Evolutionary conservation across 1,140 invertebrate genomes (phyloP).

Genomic region (Meloidogyne floridensis): DNA sequence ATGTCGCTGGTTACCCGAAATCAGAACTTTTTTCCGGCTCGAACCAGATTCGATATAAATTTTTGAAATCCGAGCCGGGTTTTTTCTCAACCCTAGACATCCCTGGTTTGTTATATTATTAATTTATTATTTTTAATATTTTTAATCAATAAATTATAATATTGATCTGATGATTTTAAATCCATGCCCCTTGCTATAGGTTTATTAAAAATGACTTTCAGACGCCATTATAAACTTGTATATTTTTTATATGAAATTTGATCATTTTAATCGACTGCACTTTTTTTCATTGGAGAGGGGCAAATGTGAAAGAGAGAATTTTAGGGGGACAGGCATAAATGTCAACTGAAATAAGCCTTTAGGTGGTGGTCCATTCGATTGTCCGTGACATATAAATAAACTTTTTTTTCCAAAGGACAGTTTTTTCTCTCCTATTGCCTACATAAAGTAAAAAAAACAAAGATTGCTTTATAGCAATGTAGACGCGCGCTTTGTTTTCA

Average conservation of each 20-base stretch:
- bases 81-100: too few species aligned
- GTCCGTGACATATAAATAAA: background rate
- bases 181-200: background rate
- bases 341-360: background rate
- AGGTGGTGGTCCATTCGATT: background rate
- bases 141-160: background rate
- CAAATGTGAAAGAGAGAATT: background rate
- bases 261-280: background rate
- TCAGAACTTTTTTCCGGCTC: too few species aligned
- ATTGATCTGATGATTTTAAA: background rate
- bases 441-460: background rate
- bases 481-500: background rate
- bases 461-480: background rate
- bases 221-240: background rate
- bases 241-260: slow-evolving; percentile 1
- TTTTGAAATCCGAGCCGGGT: too few species aligned
- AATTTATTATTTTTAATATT: too few species aligned
- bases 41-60: too few species aligned
- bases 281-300: background rate
- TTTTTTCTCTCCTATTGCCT: background rate
- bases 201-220: background rate
- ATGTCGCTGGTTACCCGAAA: too few species aligned
- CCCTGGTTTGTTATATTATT: too few species aligned
- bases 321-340: background rate
- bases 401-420: background rate